Base-by-base conservation (phyloP, 2,797 vertebrate genomes). In the Dendrocincla fuliginosa region DNA sequence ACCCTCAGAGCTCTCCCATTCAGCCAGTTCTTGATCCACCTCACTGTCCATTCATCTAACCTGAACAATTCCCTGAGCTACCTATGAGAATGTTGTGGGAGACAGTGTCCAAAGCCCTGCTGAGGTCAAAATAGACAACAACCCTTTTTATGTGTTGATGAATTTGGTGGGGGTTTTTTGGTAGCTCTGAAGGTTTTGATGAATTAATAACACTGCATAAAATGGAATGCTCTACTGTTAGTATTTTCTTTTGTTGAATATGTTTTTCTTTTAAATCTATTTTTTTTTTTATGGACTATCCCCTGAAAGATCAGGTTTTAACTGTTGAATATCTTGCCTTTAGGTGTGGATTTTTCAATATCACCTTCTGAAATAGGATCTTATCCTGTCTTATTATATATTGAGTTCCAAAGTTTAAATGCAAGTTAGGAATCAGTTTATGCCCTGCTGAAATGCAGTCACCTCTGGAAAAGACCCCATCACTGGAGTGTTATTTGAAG, bases 311-410 rank as follows among this genome's bases (percentile, higher is more conserved):
- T 53, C 0, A 3, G 1, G 53, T 93, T 77, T 49, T 25, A 33
- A 70, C 37, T 23, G 28, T 56, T 46, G 20, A 80, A 16, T 35
- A 22, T 46, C 59, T 63, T 73, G 13, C 14, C 30, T 59, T 65
- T 86, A 41, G 7, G 24, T 69, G 93, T 73, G 39, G 28, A 67
- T 79, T 93, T 93, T 91, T 91, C 68, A 74, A 57, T 35, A 94
- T 11, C 24, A 57, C 13, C 39, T 80, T 84, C 60, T 93, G 63
- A 87, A 92, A 80, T 12, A 57, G 19, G 17, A 67, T 92, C 30
- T 73, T 81, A 33, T 84, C 63, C 37, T 86, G 13, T 65, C 55
- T 81, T 10, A 17, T 81, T 83, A 14, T 27, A 50, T 49, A 63
- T 73, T 67, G 67, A 82, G 20, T 50, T 59, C 33, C 25, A 14